Evolutionary conservation across 2,113 vertebrate species (phyloP).

Genomic region (Syngnathoides biaculeatus): DNA sequence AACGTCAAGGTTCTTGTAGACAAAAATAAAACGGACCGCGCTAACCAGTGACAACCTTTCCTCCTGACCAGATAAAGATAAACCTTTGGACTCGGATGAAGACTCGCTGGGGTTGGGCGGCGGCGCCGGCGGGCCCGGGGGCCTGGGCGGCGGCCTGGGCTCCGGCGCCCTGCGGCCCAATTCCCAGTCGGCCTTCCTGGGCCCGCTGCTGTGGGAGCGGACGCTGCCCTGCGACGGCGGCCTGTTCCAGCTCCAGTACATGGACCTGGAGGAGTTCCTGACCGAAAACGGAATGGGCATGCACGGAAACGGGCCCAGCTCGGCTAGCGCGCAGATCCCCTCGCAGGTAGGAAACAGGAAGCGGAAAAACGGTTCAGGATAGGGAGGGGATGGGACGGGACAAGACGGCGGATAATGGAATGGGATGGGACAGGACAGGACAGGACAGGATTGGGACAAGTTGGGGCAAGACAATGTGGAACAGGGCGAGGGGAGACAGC

Average conservation of each 20-base stretch:
- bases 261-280: conserved; percentile 80
- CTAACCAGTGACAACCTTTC: not conserved
- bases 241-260: conserved; percentile 80
- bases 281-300: conserved; percentile 79
- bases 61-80: conserved; percentile 71
- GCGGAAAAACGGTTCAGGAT: not conserved
- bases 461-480: too few species aligned
- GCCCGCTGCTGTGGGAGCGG: conserved; percentile 76
- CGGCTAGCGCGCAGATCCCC: conserved; percentile 72
- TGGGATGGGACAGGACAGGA: not conserved
- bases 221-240: conserved; percentile 76
- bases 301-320: conserved; percentile 67
- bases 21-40: not conserved
- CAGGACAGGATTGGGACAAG: too few species aligned
- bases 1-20: not conserved
- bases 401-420: too few species aligned
- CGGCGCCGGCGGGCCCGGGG: conserved; percentile 26
- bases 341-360: conserved; percentile 49
- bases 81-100: conserved; percentile 71
- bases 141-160: conserved; percentile 36
- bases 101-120: conserved; percentile 45
- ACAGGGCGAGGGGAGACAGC: too few species aligned
- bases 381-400: too few species aligned
- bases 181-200: conserved; percentile 76
- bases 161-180: conserved; percentile 55